These are phyloP conservation scores for Brachyhypopomus occidentalis DNA, from an alignment of 2,113 vertebrate genomes.

Conservation along the genomic window DNA sequence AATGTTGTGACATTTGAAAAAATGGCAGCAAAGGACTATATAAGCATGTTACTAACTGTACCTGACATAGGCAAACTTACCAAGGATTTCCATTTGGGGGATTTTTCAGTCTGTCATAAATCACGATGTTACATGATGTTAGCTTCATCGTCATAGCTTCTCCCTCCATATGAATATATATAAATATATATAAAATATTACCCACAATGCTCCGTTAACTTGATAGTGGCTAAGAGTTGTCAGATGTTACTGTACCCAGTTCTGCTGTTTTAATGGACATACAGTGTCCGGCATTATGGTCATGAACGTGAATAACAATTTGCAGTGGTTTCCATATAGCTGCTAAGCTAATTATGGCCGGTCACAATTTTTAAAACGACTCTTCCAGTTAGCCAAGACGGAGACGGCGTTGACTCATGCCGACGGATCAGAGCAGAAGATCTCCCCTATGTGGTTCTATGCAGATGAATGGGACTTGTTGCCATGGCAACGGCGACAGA, in stretches of 20 bases:
- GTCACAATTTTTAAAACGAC: conserved; percentile 39
- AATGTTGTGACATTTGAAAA: conserved; percentile 33
- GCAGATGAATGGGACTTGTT: conserved; percentile 64
- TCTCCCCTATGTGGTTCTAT: conserved; percentile 56
- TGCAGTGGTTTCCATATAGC: not conserved
- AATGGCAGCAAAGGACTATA: conserved; percentile 6
- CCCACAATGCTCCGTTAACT: not conserved
- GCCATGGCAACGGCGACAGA: conserved; percentile 64
- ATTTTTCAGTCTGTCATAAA: not conserved
- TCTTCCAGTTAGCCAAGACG: conserved; percentile 48
- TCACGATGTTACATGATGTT: not conserved
- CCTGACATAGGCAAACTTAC: not conserved
- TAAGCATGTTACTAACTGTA: not conserved
- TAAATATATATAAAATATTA: not conserved
- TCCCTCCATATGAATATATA: no score
- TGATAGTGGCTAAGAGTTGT: not conserved
- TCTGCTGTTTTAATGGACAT: not conserved
- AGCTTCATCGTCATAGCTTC: not conserved
- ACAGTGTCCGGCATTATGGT: not conserved
- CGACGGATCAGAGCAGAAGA: conserved; percentile 59
- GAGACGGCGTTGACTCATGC: conserved; percentile 57
- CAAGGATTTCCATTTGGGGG: not conserved
- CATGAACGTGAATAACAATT: not conserved
- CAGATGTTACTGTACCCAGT: not conserved
- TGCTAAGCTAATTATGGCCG: conserved; percentile 39